Percentiles rank a stretch among this genome's conserved stretches.
phyloP scores from a whole-genome alignment of 92 coral and sea anemone species.

The Heliopora coerulea region DNA sequence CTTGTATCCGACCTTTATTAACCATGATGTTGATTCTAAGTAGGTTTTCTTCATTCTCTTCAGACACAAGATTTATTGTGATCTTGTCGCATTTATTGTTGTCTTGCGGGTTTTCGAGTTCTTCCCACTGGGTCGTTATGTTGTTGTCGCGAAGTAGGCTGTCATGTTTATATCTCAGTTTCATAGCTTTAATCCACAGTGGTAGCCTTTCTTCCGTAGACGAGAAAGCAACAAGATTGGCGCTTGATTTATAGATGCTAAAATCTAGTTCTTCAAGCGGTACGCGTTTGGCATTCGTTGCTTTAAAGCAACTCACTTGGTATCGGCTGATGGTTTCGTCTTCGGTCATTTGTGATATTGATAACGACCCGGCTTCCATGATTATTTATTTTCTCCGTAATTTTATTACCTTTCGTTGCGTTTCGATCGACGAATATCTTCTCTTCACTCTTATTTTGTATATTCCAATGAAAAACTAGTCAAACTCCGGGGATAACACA shows the following conservation, averaged over 20 bases:
- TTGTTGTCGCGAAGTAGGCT: not conserved
- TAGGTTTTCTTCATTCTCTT: not conserved
- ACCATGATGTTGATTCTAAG: not conserved
- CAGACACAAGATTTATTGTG: not conserved
- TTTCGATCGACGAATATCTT: too few relatives aligned
- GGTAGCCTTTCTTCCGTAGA: constrained; percentile 4
- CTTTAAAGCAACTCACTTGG: not conserved
- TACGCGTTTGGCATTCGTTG: not conserved
- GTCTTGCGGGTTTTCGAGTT: not conserved
- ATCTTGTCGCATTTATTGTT: not conserved
- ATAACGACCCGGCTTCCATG: too few relatives aligned
- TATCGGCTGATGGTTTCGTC: not conserved
- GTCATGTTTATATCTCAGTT: not conserved
- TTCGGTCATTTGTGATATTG: too few relatives aligned
- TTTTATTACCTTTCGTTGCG: too few relatives aligned
- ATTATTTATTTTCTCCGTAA: too few relatives aligned
- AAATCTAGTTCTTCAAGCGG: constrained; percentile 17
- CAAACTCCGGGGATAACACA: too few relatives aligned
- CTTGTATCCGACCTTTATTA: not conserved
- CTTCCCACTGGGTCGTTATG: not conserved
- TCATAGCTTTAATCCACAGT: constrained; percentile 1
- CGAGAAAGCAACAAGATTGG: constrained; percentile 1
- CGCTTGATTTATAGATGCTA: not conserved
- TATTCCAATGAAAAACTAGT: too few relatives aligned
- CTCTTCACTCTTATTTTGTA: too few relatives aligned